These are phyloP conservation scores for Poecilus cupreus DNA, from an alignment of 2,888 invertebrate species.

Conservation along the genomic window DNA sequence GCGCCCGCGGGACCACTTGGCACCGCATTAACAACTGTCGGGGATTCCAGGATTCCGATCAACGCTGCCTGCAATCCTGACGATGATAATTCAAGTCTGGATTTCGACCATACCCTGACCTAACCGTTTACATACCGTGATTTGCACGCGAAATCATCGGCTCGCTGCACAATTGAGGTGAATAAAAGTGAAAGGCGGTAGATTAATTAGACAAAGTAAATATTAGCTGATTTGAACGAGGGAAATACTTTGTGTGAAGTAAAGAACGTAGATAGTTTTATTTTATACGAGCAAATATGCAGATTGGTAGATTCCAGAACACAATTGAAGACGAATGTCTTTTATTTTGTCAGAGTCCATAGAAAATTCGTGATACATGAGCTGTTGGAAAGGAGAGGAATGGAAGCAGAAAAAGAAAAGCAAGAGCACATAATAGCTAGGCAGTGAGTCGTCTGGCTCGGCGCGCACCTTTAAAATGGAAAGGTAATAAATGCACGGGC, in stretches of 20 bases:
- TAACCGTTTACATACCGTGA: background rate
- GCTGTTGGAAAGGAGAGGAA: conserved; percentile 2
- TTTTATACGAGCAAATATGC: conserved; percentile 23
- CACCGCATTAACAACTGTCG: conserved; percentile 69
- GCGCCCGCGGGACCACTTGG: conserved; percentile 69
- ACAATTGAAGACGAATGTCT: conserved; percentile 43
- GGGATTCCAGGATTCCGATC: conserved; percentile 67
- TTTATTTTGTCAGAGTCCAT: conserved; percentile 30
- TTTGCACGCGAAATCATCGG: background rate
- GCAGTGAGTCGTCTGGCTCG: background rate
- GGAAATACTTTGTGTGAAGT: background rate
- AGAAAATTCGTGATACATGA: conserved; percentile 40
- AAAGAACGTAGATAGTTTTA: background rate
- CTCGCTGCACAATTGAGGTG: background rate
- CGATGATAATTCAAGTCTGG: conserved; percentile 52
- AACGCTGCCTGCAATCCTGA: conserved; percentile 61
- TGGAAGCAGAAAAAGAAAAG: conserved; percentile 21
- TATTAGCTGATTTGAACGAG: conserved; percentile 13
- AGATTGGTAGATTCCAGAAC: conserved; percentile 18
- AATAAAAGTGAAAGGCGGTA: background rate
- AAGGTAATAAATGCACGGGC: conserved; percentile 53
- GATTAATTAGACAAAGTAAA: conserved; percentile 12
- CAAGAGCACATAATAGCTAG: background rate
- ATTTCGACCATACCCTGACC: conserved; percentile 12
- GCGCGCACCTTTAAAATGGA: conserved; percentile 31